Conservation (phyloP, 2,888 invertebrate genomes). For the Cataglyphis rosenhaueri region DNA sequence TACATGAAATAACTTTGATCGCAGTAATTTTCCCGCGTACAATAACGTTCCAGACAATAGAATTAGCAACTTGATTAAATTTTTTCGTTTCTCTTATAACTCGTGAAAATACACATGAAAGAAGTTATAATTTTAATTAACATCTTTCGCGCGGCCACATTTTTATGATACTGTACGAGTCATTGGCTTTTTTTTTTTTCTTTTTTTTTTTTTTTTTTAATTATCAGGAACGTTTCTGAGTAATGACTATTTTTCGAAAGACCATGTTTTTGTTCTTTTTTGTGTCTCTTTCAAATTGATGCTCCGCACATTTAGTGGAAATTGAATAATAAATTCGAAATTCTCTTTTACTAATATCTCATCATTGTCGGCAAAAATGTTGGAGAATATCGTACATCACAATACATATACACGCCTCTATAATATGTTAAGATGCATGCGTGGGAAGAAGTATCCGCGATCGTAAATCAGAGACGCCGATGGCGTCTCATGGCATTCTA, state of each 20-base stretch:
- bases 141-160: neutral
- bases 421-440: conserved; percentile 60
- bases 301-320: neutral
- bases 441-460: conserved; percentile 69
- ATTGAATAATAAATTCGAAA: neutral
- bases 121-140: neutral
- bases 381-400: neutral
- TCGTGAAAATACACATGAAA: neutral
- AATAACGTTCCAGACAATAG: conserved; percentile 14
- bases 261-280: neutral
- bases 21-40: conserved; percentile 15
- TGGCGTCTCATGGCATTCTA: conserved; percentile 60
- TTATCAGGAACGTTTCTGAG: neutral
- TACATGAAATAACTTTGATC: conserved; percentile 13
- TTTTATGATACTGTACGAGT: neutral
- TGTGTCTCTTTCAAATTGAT: neutral
- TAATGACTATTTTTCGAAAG: neutral
- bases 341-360: neutral
- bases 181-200: neutral
- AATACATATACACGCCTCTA: neutral
- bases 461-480: conserved; percentile 71
- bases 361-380: neutral
- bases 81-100: conserved; percentile 14
- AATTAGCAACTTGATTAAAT: conserved; percentile 36
- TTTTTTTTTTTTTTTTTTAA: neutral